Evolutionary conservation across 2,113 vertebrate genomes (phyloP), one percentile per base, ranked within the genome.

Genomic region (Martes martes): DNA sequence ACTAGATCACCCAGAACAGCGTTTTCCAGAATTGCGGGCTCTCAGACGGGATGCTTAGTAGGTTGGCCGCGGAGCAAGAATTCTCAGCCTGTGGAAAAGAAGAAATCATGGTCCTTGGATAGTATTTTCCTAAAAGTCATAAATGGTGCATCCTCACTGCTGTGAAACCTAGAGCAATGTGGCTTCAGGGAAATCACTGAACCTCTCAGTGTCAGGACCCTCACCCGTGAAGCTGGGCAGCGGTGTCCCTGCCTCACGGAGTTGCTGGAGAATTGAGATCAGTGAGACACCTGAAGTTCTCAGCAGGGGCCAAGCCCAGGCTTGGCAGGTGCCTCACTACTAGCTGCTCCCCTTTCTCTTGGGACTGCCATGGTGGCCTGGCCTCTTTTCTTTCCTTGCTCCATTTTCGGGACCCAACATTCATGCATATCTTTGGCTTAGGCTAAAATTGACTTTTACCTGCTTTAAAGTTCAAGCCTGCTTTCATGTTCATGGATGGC

Each of bases 41-140:
- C 76, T 86, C 76, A 11, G 50, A 85, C 55, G 71, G 36, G 87
- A 90, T 6, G 11, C 65, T 87, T 92, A 63, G 86, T 50, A 91
- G 84, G 52, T 69, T 96, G 96, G 84, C 91, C 90, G 47, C 73
- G 84, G 91, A 96, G 83, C 50, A 85, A 87, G 92, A 97, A 96
- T 98, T 74, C 90, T 85, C 85, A 50, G 13, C 55, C 81, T 85
- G 82, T 96, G 96, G 92, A 82, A 98, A 95, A 96, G 90, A 94
- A 95, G 52, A 61, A 78, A 63, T 96, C 91, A 80, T 92, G 74
- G 94, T 69, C 59, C 55, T 97, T 45, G 55, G 90, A 93, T 91
- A 94, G 97, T 96, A 97, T 98, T 98, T 97, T 97, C 97, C 96
- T 86, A 91, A 86, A 78, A 86, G 36, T 28, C 79, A 89, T 87